A percentile compares a stretch with the other conserved stretches of the same genome.
phyloP scores from a whole-genome alignment of 1,140 invertebrate genomes.

The Lucilia cuprina region DNA sequence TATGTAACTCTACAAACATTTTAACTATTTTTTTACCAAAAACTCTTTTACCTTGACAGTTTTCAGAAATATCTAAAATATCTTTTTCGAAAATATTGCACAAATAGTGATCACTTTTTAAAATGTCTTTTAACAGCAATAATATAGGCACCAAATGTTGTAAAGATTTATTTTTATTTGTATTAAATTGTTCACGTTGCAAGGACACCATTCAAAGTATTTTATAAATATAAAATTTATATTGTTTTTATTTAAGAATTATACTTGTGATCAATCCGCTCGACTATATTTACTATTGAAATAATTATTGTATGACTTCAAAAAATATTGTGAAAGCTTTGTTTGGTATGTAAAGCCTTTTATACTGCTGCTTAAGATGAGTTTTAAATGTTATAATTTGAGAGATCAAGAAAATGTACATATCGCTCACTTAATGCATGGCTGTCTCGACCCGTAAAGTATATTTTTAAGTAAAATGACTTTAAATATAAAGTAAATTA shows the following conservation, averaged over 20 bases:
- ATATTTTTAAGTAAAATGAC: no score
- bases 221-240: not conserved
- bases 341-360: not conserved
- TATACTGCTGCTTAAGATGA: conserved; percentile 3
- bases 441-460: no score
- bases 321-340: conserved; percentile 3
- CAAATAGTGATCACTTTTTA: not conserved
- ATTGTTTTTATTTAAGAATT: not conserved
- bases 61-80: conserved; percentile 15
- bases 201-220: conserved; percentile 34
- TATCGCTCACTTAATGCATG: no score
- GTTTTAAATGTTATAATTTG: not conserved
- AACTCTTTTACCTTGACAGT: not conserved
- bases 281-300: not conserved
- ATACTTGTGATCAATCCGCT: not conserved
- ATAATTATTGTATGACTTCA: not conserved
- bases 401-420: no score
- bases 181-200: not conserved
- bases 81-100: not conserved
- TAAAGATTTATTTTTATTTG: not conserved
- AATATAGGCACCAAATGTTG: not conserved
- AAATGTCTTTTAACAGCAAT: conserved; percentile 15
- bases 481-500: no score
- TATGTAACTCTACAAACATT: not conserved
- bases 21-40: not conserved